Base-by-base conservation (phyloP, 2,888 invertebrate species). In the Drepanosiphum platanoidis region DNA sequence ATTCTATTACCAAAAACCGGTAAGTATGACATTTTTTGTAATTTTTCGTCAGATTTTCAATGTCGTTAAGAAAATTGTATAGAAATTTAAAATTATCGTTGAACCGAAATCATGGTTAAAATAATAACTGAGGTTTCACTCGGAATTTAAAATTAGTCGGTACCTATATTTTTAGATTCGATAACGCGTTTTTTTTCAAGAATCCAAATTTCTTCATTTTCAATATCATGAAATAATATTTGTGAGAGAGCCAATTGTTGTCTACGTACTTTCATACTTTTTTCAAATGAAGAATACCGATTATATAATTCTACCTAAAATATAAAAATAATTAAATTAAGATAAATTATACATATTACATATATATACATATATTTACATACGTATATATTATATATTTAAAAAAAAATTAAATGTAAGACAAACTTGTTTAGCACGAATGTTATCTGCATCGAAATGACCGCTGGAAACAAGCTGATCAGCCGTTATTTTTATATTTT, bases 141-240 rank as follows among this genome's bases (percentile, higher is more conserved):
- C n/a, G n/a, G n/a, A n/a, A n/a, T n/a, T n/a, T n/a, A n/a, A n/a
- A n/a, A n/a, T n/a, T n/a, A n/a, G n/a, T n/a, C n/a, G n/a, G n/a
- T 22, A 92, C 94, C 97, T 90, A 97, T 93, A 90, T 98, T 98
- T 15, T 97, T 97, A 39, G 96, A 97, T 0, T 96, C 96, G 18
- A 97, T 98, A 88, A 98, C 96, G 0, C 98, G 99, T 90, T 99
- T 98, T 91, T 99, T 99, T 91, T 99, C 99, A 0, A 99, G 92
- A 88, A 99, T 99, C 99, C 99, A 99, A 64, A 98, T 97, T 88
- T 99, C 97, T 90, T 99, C 99, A 90, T 99, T 99, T 89, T 99
- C 99, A 87, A 99, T 93, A 89, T 99, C 99, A 52, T 99, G 92
- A 92, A 98, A 98, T 88, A 99, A 92, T 90, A 99, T 99, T 90